Conservation (phyloP, 2,113 vertebrate genomes). For the Noturus placidus region DNA sequence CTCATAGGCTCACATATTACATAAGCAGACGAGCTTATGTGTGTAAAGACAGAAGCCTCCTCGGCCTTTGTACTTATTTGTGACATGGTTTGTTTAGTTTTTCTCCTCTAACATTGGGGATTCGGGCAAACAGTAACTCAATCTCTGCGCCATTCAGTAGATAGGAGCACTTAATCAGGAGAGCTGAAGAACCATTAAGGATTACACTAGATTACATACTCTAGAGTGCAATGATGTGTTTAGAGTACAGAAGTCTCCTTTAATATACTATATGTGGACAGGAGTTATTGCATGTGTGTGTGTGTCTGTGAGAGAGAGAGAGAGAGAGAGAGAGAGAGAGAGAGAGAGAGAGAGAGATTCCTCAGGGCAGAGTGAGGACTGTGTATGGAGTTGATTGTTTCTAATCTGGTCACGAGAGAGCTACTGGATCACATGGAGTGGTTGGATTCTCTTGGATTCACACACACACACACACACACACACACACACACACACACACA, state of each 20-base stretch:
- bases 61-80: neutral
- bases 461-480: slow-evolving; percentile 12
- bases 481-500: slow-evolving; percentile 16
- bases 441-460: neutral
- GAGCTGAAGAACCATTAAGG: slow-evolving; percentile 29
- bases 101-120: slow-evolving; percentile 8
- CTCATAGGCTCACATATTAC: slow-evolving; percentile 15
- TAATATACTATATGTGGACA: neutral
- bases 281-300: too few species aligned
- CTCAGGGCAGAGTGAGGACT: slow-evolving; percentile 30
- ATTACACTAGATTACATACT: slow-evolving; percentile 18
- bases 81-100: slow-evolving; percentile 8
- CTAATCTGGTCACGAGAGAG: slow-evolving; percentile 51
- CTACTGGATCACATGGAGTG: slow-evolving; percentile 45
- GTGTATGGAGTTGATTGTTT: slow-evolving; percentile 54
- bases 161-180: slow-evolving; percentile 11
- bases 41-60: slow-evolving; percentile 7
- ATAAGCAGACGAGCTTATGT: slow-evolving; percentile 12
- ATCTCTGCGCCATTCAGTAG: slow-evolving; percentile 13
- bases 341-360: slow-evolving; percentile 22
- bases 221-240: slow-evolving; percentile 10
- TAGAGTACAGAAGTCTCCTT: slow-evolving; percentile 14
- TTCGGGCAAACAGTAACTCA: slow-evolving; percentile 23
- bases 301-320: neutral
- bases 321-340: neutral